phyloP scores from a whole-genome alignment of 2,797 vertebrate species.

The Scolopax bukidnonensis region DNA sequence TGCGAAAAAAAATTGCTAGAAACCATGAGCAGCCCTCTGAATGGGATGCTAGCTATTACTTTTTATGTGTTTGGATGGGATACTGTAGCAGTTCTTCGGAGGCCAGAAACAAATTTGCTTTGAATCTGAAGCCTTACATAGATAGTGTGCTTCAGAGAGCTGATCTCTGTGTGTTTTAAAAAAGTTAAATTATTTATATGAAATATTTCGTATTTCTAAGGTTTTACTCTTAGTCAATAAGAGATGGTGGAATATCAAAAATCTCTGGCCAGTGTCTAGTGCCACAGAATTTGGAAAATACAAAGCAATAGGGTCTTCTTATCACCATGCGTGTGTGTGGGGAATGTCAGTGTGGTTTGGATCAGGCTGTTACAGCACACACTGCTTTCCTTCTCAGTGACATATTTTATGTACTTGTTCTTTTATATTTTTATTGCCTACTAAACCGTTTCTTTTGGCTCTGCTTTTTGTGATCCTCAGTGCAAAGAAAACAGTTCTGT shows the following conservation, averaged over 20 bases:
- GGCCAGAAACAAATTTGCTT: background rate
- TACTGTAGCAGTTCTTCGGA: background rate
- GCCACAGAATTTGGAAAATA: background rate
- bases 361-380: slow-evolving; percentile 10
- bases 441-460: slow-evolving; percentile 18
- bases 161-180: background rate
- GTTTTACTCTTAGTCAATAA: background rate
- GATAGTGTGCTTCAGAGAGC: background rate
- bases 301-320: background rate
- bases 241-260: background rate
- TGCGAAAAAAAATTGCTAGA: background rate
- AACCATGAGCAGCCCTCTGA: background rate
- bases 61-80: background rate
- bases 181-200: background rate
- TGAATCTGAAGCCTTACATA: background rate
- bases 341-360: slow-evolving; percentile 13
- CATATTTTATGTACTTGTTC: slow-evolving; percentile 50
- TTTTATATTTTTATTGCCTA: slow-evolving; percentile 46
- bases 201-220: background rate
- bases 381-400: slow-evolving; percentile 22
- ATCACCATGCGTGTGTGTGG: background rate
- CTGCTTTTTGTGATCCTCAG: slow-evolving; percentile 12
- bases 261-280: background rate
- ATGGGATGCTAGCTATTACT: background rate
- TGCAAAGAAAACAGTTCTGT: slow-evolving; percentile 23